Conservation (phyloP, 2,888 invertebrate genomes). For the Synanthedon myopaeformis region DNA sequence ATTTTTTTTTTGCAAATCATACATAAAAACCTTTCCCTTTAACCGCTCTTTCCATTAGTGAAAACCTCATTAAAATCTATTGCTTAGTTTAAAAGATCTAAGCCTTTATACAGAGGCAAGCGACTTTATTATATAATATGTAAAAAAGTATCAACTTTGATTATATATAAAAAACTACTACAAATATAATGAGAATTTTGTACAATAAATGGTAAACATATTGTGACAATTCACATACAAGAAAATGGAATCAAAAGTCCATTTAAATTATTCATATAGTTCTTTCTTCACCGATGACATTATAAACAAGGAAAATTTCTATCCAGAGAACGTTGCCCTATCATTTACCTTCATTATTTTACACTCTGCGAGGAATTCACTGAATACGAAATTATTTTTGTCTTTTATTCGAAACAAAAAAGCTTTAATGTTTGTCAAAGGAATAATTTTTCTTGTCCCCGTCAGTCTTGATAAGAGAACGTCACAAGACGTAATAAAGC, state of each 20-base stretch:
- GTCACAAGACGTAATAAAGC: background rate
- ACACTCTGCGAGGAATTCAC: slow-evolving; percentile 1
- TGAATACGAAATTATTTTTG: background rate
- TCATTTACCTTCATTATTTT: slow-evolving; percentile 2
- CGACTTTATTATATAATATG: too few relatives aligned
- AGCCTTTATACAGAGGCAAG: too few relatives aligned
- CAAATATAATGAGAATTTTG: too few relatives aligned
- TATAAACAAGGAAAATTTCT: background rate
- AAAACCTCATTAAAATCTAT: too few relatives aligned
- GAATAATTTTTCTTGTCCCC: background rate
- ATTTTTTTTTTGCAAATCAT: too few relatives aligned
- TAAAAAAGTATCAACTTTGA: too few relatives aligned
- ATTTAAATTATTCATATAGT: background rate
- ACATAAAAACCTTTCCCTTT: too few relatives aligned
- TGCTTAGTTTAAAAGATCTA: too few relatives aligned
- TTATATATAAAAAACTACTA: too few relatives aligned
- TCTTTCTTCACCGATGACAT: background rate
- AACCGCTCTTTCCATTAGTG: too few relatives aligned
- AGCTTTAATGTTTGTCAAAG: background rate
- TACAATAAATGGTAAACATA: background rate
- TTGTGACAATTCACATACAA: background rate
- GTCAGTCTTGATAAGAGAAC: background rate
- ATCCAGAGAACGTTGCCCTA: slow-evolving; percentile 1
- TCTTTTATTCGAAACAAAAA: background rate
- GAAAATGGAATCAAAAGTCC: background rate